Conservation (phyloP, 2,113 vertebrate species). For the Rhea pennata region DNA sequence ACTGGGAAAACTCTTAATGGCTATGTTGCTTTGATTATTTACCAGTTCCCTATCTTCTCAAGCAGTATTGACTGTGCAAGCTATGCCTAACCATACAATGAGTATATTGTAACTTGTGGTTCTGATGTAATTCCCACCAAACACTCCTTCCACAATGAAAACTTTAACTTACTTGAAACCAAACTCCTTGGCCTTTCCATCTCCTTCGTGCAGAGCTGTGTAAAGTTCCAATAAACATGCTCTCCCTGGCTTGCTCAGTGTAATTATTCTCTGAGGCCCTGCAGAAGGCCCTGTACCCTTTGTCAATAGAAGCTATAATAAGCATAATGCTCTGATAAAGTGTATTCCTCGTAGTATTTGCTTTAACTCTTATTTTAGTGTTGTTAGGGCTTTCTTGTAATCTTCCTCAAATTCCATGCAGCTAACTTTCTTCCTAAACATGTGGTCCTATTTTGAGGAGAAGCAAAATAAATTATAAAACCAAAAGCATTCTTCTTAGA, state of each 20-base stretch:
- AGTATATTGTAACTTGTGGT: neutral
- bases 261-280: neutral
- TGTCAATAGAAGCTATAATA: neutral
- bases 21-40: neutral
- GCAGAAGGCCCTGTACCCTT: neutral
- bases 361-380: neutral
- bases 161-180: neutral
- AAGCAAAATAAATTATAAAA: neutral
- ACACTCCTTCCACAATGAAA: conserved; percentile 7
- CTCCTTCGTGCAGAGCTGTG: neutral
- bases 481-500: rapidly evolving
- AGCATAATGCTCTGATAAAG: neutral
- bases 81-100: neutral
- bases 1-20: neutral
- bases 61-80: neutral
- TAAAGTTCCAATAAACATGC: neutral
- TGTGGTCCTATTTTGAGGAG: neutral
- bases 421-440: neutral
- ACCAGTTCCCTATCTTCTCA: neutral
- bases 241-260: neutral
- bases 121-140: conserved; percentile 54
- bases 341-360: neutral
- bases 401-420: neutral
- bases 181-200: neutral
- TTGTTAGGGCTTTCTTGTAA: neutral